Evolutionary conservation across 2,113 vertebrate genomes (phyloP).

Genomic region (Brachypteracias leptosomus): DNA sequence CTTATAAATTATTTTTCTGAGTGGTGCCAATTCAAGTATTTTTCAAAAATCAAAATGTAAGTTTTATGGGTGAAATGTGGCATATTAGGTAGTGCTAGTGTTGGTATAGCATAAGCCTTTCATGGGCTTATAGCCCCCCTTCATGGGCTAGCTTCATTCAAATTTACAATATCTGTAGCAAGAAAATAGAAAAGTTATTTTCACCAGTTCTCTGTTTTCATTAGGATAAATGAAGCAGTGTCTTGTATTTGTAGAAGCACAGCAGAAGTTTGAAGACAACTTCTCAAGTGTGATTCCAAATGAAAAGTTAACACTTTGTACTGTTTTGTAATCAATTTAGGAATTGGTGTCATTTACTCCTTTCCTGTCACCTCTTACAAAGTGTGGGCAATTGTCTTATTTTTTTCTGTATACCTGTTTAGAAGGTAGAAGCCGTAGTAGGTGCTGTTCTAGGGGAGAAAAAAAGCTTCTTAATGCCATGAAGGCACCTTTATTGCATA

Average conservation of each 20-base stretch:
- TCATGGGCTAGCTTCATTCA: neutral
- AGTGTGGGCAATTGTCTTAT: neutral
- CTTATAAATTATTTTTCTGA: neutral
- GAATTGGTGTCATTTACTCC: neutral
- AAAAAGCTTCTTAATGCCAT: neutral
- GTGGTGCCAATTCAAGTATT: neutral
- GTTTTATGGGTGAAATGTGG: neutral
- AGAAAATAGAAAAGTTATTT: neutral
- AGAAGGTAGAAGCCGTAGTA: neutral
- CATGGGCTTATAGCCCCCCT: no score
- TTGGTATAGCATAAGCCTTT: neutral
- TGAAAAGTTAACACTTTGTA: neutral
- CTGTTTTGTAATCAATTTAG: neutral
- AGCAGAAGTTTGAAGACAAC: neutral
- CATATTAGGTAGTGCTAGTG: neutral
- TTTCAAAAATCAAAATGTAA: neutral
- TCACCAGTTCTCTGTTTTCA: neutral
- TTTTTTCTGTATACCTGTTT: neutral
- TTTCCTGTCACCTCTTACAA: neutral
- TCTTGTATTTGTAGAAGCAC: neutral
- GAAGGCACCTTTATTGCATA: neutral
- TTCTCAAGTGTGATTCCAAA: neutral
- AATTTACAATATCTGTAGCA: neutral
- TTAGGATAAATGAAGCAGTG: neutral
- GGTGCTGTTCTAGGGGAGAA: neutral